These are phyloP conservation scores for Forbesichthys agassizii DNA, from an alignment of 2,113 vertebrate genomes.

Conservation along the genomic window DNA sequence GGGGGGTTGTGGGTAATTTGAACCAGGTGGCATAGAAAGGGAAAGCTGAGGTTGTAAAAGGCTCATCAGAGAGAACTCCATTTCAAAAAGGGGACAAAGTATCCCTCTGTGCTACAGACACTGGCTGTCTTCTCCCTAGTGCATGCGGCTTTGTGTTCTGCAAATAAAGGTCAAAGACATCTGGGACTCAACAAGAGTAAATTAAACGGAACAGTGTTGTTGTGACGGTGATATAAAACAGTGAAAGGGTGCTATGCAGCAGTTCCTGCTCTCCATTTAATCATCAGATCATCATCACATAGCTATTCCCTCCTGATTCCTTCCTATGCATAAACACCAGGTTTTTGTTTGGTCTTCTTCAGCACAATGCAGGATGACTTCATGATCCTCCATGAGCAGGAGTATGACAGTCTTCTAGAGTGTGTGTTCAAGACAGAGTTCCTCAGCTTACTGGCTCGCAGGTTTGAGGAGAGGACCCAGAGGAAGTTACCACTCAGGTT, in stretches of 20 bases:
- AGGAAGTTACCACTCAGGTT: conserved; percentile 94
- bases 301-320: not conserved
- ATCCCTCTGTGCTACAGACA: conserved; percentile 50
- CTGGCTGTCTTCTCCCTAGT: conserved; percentile 36
- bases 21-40: conserved; percentile 69
- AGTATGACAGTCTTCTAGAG: conserved; percentile 95
- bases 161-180: no score
- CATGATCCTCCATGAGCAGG: conserved; percentile 92
- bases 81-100: conserved; percentile 59
- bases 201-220: no score
- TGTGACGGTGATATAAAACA: no score
- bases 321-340: no score
- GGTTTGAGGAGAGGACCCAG: conserved; percentile 92
- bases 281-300: no score
- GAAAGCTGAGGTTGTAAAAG: conserved; percentile 70
- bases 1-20: conserved; percentile 54
- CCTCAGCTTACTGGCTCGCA: conserved; percentile 89
- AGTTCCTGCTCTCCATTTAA: no score
- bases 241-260: no score
- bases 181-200: no score
- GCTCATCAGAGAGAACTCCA: conserved; percentile 66
- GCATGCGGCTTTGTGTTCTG: conserved; percentile 44
- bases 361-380: conserved; percentile 94
- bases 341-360: conserved; percentile 17
- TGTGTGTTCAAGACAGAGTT: conserved; percentile 97